These are phyloP conservation scores for Cyprinodon tularosa DNA, from an alignment of 2,113 vertebrate species.

Conservation along the genomic window DNA sequence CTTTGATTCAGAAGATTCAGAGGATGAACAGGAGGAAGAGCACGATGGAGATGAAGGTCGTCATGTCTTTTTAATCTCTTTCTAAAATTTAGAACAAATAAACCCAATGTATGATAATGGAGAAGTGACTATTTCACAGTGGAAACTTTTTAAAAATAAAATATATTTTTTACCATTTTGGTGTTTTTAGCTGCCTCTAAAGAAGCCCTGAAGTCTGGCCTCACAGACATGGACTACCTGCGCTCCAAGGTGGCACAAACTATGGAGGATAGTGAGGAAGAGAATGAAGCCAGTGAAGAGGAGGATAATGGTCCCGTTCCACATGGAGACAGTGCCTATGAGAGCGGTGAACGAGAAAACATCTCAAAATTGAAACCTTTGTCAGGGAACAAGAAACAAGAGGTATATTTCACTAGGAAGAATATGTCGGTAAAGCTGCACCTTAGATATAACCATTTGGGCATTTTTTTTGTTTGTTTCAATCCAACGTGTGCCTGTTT, in stretches of 20 bases:
- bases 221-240: conserved; percentile 97
- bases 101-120: too few species aligned
- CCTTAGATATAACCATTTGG: background rate
- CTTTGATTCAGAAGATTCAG: conserved; percentile 87
- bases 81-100: background rate
- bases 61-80: background rate
- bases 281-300: conserved; percentile 18
- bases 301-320: conserved; percentile 21
- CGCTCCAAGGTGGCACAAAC: conserved; percentile 87
- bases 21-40: conserved; percentile 73
- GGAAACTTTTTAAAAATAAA: too few species aligned
- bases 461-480: background rate
- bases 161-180: background rate
- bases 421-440: background rate
- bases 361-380: conserved; percentile 34
- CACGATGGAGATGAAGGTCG: conserved; percentile 15
- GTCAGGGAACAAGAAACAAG: conserved; percentile 18
- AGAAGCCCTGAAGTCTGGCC: conserved; percentile 75
- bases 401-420: conserved; percentile 51
- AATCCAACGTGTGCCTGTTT: conserved; percentile 24
- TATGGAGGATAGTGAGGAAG: conserved; percentile 38
- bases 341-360: conserved; percentile 36
- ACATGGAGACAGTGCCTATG: conserved; percentile 34
- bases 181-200: conserved; percentile 63
- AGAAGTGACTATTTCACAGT: background rate